Base-by-base conservation (phyloP, 1,140 invertebrate species). In the Radopholus similis region DNA sequence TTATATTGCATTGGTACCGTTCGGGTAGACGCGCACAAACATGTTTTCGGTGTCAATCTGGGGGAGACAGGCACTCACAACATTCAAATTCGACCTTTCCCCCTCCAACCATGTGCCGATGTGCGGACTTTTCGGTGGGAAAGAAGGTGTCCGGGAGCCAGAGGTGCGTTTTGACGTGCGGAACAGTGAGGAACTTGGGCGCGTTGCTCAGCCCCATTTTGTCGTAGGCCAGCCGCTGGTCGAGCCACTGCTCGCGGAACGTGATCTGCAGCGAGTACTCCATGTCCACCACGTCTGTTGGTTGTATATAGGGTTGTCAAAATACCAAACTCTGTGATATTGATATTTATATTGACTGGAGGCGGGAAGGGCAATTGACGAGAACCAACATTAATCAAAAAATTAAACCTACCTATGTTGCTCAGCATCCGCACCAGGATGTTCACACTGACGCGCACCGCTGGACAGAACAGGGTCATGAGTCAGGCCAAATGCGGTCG, bases 91-190 rank as follows among this genome's bases (percentile, higher is more conserved):
- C 15, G n/a, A 18, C 3, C 28, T 40, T 59, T 60, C 21, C 26
- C 15, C 18, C 11, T 15, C 34, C 4, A 26, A 30, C 59, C 70
- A 75, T 66, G 47, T 75, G 73, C 4, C 73, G 71, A 70, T 75
- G 73, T 2, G 68, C 73, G 3, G 55, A 23, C 64, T 75, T 75
- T 75, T 75, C 73, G 4, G 62, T 75, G 21, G 91, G 90, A 84
- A 95, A 95, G 87, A 95, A 95, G 70, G 95, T 86, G 86, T 95
- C 93, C 13, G 92, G 92, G 90, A 93, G 93, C 91, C 91, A 94
- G 4, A 60, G 84, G 44, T 94, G 91, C 77, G 90, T 88, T 84
- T 89, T 90, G 11, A 91, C 90, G 83, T 95, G 91, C 13, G 92
- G 95, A 77, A 95, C 86, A 42, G 92, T 93, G 58, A 95, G 86